Percentiles rank a stretch among this genome's conserved stretches.
These are phyloP conservation scores for Dipodomys merriami DNA, from an alignment of 2,113 vertebrate species.

Conservation along the genomic window DNA sequence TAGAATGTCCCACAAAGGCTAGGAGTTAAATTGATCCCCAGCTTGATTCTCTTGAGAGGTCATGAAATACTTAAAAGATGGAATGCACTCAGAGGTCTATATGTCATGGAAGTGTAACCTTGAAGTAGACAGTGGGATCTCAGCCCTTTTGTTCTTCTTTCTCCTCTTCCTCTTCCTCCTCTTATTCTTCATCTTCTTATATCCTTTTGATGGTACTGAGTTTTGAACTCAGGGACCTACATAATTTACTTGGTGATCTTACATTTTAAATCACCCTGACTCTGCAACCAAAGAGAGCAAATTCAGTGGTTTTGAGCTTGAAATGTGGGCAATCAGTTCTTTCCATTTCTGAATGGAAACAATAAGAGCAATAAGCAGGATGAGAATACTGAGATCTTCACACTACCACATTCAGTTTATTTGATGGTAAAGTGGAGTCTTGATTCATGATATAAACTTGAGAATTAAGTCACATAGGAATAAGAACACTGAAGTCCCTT, in stretches of 20 bases:
- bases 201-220: no score
- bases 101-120: no score
- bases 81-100: neutral
- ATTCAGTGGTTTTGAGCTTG: neutral
- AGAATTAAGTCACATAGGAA: neutral
- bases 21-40: neutral
- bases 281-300: neutral
- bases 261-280: neutral
- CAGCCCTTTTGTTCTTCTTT: neutral
- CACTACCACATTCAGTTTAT: conserved; percentile 20
- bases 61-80: neutral
- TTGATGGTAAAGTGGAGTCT: neutral
- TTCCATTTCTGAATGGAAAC: neutral
- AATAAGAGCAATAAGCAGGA: neutral
- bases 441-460: neutral
- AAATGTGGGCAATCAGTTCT: neutral
- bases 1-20: neutral
- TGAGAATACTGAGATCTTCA: neutral
- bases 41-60: neutral
- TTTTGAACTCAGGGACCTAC: neutral
- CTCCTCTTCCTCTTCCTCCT: neutral
- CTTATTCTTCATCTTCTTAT: neutral
- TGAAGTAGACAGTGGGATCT: neutral
- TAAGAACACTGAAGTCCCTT: neutral
- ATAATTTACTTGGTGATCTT: neutral